Evolutionary conservation across 2,888 invertebrate species (phyloP).

Genomic region (Parnassius orleans): DNA sequence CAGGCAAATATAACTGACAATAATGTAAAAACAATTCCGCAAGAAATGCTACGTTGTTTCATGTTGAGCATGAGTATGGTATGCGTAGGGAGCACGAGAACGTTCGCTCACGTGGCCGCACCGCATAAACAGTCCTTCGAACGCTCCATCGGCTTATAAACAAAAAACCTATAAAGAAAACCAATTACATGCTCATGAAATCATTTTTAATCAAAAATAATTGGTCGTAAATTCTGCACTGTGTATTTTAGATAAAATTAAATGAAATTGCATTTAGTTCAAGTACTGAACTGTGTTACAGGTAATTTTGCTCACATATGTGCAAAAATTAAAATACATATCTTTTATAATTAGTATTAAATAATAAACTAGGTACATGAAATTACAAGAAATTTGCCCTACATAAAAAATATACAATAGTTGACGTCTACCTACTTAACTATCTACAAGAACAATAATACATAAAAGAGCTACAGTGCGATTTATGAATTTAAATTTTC

Average conservation of each 20-base stretch:
- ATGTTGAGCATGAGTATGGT: conserved; percentile 3
- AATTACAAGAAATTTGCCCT: too few species aligned
- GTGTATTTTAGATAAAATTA: conserved; percentile 26
- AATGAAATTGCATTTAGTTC: conserved; percentile 20
- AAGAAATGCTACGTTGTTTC: conserved; percentile 8
- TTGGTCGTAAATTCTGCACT: conserved; percentile 25
- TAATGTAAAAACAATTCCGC: conserved; percentile 22
- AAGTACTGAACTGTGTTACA: neutral
- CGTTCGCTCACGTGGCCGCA: conserved; percentile 19
- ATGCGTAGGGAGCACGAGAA: conserved; percentile 15
- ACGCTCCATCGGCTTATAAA: conserved; percentile 57
- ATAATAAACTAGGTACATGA: too few species aligned
- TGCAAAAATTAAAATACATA: too few species aligned
- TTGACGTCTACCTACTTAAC: too few species aligned
- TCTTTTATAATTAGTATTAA: too few species aligned
- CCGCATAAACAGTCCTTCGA: conserved; percentile 19
- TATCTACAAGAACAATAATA: too few species aligned
- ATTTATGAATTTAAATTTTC: too few species aligned
- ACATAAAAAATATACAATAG: too few species aligned
- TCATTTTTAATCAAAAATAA: conserved; percentile 39
- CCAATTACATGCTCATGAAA: conserved; percentile 71
- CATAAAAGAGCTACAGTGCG: too few species aligned
- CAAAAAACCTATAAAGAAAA: conserved; percentile 63
- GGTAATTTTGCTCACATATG: too few species aligned
- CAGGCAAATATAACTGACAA: conserved; percentile 19